Percentiles rank a stretch among this genome's conserved stretches.
Conservation (phyloP, 2,797 vertebrate genomes). For the Chelidonichthys spinosus region DNA sequence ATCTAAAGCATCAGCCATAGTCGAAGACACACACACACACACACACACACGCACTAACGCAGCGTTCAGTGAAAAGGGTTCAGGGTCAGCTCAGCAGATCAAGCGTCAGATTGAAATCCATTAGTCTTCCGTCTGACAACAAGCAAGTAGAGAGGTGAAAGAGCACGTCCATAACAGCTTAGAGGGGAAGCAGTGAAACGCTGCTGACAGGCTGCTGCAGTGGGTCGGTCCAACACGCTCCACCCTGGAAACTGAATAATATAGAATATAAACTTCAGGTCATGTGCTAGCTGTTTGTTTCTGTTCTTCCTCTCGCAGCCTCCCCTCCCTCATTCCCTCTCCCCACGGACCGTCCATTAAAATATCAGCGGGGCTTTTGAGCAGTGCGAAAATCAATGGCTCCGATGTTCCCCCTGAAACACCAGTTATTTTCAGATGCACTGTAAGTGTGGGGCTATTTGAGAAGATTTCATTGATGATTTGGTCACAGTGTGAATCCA, state of each 20-base stretch:
- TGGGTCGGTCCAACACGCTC: background rate
- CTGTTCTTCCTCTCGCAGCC: constrained; percentile 37
- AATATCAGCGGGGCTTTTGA: constrained; percentile 64
- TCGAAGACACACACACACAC: background rate
- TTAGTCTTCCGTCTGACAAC: constrained; percentile 42
- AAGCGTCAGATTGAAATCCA: constrained; percentile 13
- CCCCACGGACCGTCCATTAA: constrained; percentile 64
- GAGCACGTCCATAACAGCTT: constrained; percentile 21
- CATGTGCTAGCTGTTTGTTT: constrained; percentile 15
- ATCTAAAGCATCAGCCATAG: background rate
- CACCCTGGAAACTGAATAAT: no score
- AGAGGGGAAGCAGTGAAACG: constrained; percentile 3
- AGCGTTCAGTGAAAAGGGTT: background rate
- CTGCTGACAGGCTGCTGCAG: background rate
- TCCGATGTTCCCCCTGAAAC: constrained; percentile 56
- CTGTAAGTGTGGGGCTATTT: constrained; percentile 57
- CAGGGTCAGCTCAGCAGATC: constrained; percentile 24
- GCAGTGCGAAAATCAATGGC: constrained; percentile 64
- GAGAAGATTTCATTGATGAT: constrained; percentile 62
- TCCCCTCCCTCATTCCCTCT: constrained; percentile 38
- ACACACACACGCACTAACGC: background rate
- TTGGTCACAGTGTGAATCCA: constrained; percentile 58
- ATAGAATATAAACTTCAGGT: background rate
- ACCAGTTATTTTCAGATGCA: constrained; percentile 66
- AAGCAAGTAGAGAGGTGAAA: constrained; percentile 36